Base-by-base conservation (phyloP, 2,113 vertebrate species). In the Platysteira castanea region DNA sequence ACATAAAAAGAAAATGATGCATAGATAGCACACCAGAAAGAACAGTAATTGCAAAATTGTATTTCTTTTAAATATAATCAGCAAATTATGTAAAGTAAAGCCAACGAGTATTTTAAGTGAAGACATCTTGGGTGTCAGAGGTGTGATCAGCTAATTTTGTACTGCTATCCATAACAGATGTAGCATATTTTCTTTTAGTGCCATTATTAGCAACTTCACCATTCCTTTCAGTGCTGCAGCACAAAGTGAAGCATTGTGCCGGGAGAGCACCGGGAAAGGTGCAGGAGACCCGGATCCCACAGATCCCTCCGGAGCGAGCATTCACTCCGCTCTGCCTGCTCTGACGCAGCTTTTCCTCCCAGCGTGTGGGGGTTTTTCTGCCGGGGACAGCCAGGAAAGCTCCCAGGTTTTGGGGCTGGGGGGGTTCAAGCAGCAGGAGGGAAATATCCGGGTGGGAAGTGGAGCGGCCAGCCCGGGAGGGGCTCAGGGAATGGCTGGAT, bases 131-230 rank as follows among this genome's bases (percentile, higher is more conserved):
- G 98, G 98, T 98, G 98, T 98, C 98, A 98, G 98, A 98, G 98
- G 98, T 98, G 98, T 98, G 98, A 98, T 97, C 97, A 98, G 98
- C 98, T 98, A 98, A 98, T 98, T 98, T 98, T 98, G 98, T 98
- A 98, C 98, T 98, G 98, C 98, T 98, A 98, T 98, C 98, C 98
- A 98, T 98, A 98, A 98, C 98, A 98, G 98, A 98, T 98, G 98
- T 98, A 98, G 97, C 98, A 98, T 98, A 98, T 98, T 98, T 98
- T 98, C 98, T 98, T 98, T 98, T 97, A 92, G 97, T 98, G 98
- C 98, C 98, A 98, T 98, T 98, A 98, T 98, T 98, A 98, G 98
- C 98, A 98, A 98, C 98, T 98, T 98, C 98, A 93, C 97, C 98
- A 95, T 96, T 96, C 76, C 97, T 96, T 91, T 90, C 97, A 71